Conservation (phyloP, 2,797 vertebrate species). For the Alca torda region DNA sequence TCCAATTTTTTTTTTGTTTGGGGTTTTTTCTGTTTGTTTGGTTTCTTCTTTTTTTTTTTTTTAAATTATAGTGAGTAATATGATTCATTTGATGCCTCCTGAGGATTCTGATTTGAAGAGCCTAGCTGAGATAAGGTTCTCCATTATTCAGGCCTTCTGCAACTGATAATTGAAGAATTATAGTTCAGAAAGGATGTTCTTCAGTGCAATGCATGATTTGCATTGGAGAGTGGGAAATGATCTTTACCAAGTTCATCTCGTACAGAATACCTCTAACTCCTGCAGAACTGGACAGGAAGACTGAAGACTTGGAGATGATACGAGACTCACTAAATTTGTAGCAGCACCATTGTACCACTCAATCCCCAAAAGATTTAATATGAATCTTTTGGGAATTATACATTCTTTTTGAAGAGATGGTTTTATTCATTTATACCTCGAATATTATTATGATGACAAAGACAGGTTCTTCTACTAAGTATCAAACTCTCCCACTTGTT, state of each 20-base stretch:
- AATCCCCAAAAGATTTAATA: neutral
- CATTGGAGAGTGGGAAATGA: neutral
- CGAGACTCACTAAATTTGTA: neutral
- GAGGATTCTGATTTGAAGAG: neutral
- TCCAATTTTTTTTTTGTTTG: neutral
- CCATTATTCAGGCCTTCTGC: neutral
- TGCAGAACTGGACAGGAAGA: neutral
- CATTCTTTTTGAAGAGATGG: neutral
- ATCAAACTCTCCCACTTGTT: neutral
- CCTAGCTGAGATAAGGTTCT: neutral
- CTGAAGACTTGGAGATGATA: neutral
- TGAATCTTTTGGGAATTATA: neutral
- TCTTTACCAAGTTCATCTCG: neutral
- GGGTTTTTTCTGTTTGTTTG: rapidly evolving
- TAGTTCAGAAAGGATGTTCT: neutral
- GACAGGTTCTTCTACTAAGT: neutral
- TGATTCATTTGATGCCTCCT: neutral
- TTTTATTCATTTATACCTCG: neutral
- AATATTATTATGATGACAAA: neutral
- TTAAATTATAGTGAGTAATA: neutral
- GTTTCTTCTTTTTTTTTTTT: neutral
- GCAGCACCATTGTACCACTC: neutral
- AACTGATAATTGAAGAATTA: neutral
- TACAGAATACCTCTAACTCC: neutral
- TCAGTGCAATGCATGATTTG: neutral